Evolutionary conservation across 2,113 vertebrate genomes (phyloP).

Genomic region (Pleuronectes platessa): DNA sequence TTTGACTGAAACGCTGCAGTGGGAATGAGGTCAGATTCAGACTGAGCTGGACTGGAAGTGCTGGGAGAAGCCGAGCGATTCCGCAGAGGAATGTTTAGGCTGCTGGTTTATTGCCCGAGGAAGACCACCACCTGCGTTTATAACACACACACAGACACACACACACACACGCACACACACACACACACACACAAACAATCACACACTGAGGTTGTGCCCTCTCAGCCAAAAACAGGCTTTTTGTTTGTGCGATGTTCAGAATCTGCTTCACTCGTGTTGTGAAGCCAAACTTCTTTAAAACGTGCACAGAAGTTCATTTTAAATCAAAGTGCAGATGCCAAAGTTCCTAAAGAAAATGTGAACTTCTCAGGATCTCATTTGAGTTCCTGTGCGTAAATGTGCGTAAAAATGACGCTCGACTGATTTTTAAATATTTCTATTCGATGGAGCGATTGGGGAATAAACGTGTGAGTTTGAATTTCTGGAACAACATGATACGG

Average conservation of each 20-base stretch:
- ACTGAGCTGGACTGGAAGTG: conserved; percentile 27
- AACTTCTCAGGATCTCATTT: too few relatives aligned
- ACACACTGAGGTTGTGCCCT: conserved; percentile 9
- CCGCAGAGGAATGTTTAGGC: conserved; percentile 64
- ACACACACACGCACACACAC: not conserved
- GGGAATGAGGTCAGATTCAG: conserved; percentile 39
- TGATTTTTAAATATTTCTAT: not conserved
- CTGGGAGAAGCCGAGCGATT: conserved; percentile 38
- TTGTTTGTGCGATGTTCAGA: too few relatives aligned
- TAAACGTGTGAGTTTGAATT: not conserved
- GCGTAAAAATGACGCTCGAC: not conserved
- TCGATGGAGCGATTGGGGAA: not conserved
- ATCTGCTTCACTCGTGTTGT: too few relatives aligned
- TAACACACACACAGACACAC: not conserved
- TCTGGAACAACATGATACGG: not conserved
- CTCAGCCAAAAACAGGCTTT: not conserved
- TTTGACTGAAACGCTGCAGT: too few relatives aligned
- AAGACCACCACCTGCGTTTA: conserved; percentile 65
- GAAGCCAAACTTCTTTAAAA: too few relatives aligned
- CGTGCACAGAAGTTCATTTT: not conserved
- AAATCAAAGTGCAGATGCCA: not conserved
- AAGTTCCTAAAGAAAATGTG: not conserved
- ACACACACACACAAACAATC: not conserved
- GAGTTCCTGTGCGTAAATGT: not conserved
- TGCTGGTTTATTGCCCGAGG: conserved; percentile 55